Base-by-base conservation (phyloP, 2,113 vertebrate species). In the Ptyas mucosa region DNA sequence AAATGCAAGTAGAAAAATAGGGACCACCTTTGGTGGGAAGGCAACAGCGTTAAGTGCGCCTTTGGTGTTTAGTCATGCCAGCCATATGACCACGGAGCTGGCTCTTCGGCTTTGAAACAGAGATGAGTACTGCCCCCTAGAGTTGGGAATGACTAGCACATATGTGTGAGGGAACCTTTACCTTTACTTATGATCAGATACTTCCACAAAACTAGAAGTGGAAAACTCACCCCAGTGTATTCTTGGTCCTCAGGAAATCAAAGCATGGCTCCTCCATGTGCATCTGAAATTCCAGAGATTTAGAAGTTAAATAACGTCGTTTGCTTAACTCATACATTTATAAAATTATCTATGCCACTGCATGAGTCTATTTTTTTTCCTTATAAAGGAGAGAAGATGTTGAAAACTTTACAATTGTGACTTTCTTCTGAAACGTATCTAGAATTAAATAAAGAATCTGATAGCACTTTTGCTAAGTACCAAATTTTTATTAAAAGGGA, bases 261-360 rank as follows among this genome's bases (percentile, higher is more conserved):
- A 98, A 99, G 93, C 97, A 98, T n/a, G 97, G 98, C 92, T 98
- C 97, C 95, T 98, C 98, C 98, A 98, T 97, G 94, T 98, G 97
- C 98, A 98, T 98, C 98, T 98, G 96, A 94, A 96, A 97, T 61
- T 91, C 81, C 96, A 85, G 90, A 93, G 55, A 53, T 34, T 46
- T 53, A 5, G 89, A 23, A 93, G 90, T 92, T 43, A 90, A 90
- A 88, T 2, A 46, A 49, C 21, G 5, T 29, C 23, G 29, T 26
- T 26, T 87, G 23, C n/a, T 20, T 87, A 53, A 81, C 23, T 26
- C 34, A 61, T 2, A 58, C 11, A 29, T 29, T 51, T 49, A 64
- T 39, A 58, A 85, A 55, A 23, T 8, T 58, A 87, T 51, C 57
- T 5, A 86, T 34, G 21, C 85, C 0, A 18, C 11, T 26, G 2